A percentile compares a stretch with the other conserved stretches of the same genome.
Conservation (phyloP, 2,888 invertebrate genomes). For the Tricholauxania praeusta region DNA sequence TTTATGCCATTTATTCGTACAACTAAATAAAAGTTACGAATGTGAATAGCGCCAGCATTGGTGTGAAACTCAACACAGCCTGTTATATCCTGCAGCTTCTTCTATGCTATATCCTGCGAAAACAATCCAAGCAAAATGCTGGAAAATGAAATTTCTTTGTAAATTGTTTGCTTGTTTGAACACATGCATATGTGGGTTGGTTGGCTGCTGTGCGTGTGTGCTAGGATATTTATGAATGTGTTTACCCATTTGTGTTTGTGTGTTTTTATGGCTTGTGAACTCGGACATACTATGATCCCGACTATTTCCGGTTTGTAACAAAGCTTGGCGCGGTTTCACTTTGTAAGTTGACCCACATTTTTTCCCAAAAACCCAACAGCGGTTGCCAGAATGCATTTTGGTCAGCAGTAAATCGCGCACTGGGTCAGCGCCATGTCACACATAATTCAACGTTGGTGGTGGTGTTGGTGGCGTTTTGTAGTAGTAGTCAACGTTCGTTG, state of each 20-base stretch:
- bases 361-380: neutral
- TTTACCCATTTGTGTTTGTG: neutral
- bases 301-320: slow-evolving; percentile 21
- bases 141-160: neutral
- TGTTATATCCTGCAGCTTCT: too few species aligned
- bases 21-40: slow-evolving; percentile 32
- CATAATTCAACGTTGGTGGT: slow-evolving; percentile 10
- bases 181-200: too few species aligned
- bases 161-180: neutral
- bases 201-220: too few species aligned
- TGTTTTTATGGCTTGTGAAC: slow-evolving; percentile 53
- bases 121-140: neutral
- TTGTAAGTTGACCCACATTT: slow-evolving; percentile 18
- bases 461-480: neutral
- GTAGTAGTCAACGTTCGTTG: too few species aligned
- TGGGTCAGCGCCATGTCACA: slow-evolving; percentile 24
- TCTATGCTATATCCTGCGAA: neutral
- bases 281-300: slow-evolving; percentile 33
- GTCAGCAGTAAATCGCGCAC: slow-evolving; percentile 35
- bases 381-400: slow-evolving; percentile 31
- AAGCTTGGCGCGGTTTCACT: slow-evolving; percentile 21
- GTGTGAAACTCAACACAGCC: neutral
- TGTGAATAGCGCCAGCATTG: slow-evolving; percentile 9
- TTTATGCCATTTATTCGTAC: slow-evolving; percentile 25
- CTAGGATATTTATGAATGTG: too few species aligned